Conservation (phyloP, 1,140 invertebrate species). For the Drosophila sp. region DNA sequence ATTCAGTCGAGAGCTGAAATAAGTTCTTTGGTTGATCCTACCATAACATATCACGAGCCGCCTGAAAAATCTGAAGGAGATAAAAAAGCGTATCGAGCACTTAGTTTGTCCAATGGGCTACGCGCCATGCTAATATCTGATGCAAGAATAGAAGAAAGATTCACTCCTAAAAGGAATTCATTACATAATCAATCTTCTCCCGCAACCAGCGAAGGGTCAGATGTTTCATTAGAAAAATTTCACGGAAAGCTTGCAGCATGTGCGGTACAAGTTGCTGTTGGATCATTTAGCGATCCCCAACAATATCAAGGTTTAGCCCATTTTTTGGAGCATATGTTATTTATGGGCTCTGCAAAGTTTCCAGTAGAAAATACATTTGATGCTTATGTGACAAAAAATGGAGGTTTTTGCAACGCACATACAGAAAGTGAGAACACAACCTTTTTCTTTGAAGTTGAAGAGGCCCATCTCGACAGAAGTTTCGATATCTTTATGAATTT, state of each 20-base stretch:
- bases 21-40: conserved; percentile 14
- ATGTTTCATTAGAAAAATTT: conserved; percentile 36
- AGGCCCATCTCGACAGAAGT: conserved; percentile 88
- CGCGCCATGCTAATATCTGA: conserved; percentile 58
- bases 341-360: conserved; percentile 95
- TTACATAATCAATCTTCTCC: background rate
- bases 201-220: background rate
- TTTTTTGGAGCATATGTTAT: conserved; percentile 98
- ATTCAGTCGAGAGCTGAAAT: background rate
- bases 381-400: conserved; percentile 90
- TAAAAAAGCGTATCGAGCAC: conserved; percentile 41
- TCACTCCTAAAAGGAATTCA: background rate
- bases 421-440: conserved; percentile 93
- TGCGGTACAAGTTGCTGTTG: conserved; percentile 88
- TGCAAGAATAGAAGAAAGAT: background rate
- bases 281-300: conserved; percentile 87
- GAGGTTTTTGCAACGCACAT: conserved; percentile 91
- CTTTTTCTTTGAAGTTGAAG: conserved; percentile 94
- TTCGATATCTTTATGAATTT: conserved; percentile 95
- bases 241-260: conserved; percentile 87
- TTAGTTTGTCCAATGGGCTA: conserved; percentile 50
- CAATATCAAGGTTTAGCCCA: conserved; percentile 95
- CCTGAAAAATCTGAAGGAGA: conserved; percentile 63
- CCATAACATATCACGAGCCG: conserved; percentile 33
- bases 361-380: conserved; percentile 94